These are phyloP conservation scores for Poeciliopsis occidentalis DNA, from an alignment of 2,113 vertebrate genomes.

Conservation along the genomic window DNA sequence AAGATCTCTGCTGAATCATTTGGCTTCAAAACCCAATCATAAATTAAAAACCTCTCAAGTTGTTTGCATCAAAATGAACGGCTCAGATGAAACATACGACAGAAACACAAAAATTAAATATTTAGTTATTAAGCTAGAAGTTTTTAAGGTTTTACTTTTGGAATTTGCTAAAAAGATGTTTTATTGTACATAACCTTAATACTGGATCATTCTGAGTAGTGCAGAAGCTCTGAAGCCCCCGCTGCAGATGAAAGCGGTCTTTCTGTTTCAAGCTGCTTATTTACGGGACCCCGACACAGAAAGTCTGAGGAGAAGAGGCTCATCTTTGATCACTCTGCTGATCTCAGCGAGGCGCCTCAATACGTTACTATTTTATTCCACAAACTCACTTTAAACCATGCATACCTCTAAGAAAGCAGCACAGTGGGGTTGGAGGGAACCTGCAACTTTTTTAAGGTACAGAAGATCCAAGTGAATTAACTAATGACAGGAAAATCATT, in stretches of 20 bases:
- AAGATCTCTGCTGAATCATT: background rate
- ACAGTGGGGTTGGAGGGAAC: background rate
- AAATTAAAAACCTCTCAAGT: too few relatives aligned
- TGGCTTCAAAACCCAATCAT: background rate
- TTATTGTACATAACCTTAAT: background rate
- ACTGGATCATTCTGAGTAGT: background rate
- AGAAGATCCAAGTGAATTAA: conserved; percentile 2
- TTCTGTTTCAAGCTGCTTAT: background rate
- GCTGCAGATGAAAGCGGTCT: background rate
- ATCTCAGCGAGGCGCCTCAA: background rate
- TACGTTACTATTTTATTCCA: background rate
- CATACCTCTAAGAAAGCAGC: background rate
- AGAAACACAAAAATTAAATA: background rate
- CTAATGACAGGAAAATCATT: conserved; percentile 2
- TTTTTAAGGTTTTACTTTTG: background rate
- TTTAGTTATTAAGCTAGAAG: background rate
- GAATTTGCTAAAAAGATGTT: background rate
- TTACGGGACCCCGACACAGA: background rate
- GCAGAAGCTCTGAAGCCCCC: background rate
- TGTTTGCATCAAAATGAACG: background rate
- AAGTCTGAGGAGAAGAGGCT: background rate
- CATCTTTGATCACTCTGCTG: conserved; percentile 3
- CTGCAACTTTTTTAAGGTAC: background rate
- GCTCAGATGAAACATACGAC: background rate
- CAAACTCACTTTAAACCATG: background rate